A percentile compares a stretch with the other conserved stretches of the same genome.
phyloP scores from a whole-genome alignment of 2,888 invertebrate genomes.

The Galeruca laticollis region DNA sequence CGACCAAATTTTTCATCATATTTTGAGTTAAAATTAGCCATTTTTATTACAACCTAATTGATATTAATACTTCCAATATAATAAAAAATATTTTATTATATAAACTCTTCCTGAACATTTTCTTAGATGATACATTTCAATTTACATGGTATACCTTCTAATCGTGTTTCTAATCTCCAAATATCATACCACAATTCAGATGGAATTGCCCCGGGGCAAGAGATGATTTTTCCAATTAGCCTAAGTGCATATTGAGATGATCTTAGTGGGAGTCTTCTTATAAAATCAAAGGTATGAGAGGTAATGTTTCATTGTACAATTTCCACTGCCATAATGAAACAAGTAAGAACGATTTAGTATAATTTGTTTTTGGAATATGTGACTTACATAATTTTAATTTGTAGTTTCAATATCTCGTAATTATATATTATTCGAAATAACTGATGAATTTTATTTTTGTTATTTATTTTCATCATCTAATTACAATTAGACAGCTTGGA shows the following conservation, averaged over 20 bases:
- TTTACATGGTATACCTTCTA: background rate
- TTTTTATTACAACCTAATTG: no score
- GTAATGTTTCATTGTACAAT: slow-evolving; percentile 35
- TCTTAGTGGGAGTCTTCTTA: slow-evolving; percentile 7
- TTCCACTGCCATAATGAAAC: slow-evolving; percentile 47
- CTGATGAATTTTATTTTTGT: background rate
- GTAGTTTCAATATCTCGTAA: no score
- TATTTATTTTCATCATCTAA: background rate
- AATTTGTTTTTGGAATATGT: slow-evolving; percentile 14
- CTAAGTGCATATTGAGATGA: slow-evolving; percentile 3
- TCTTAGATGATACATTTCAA: no score
- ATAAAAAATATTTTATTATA: no score
- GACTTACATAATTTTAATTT: slow-evolving; percentile 5
- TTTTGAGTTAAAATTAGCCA: no score
- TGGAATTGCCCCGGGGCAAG: background rate
- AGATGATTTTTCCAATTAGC: slow-evolving; percentile 16
- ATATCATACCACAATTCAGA: background rate
- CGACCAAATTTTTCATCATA: no score
- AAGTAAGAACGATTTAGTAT: slow-evolving; percentile 45
- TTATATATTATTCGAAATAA: background rate
- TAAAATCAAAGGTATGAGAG: slow-evolving; percentile 47
- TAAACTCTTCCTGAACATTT: no score
- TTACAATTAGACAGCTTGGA: no score
- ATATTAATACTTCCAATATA: no score
- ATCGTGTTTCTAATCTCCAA: background rate